Evolutionary conservation across 2,113 vertebrate genomes (phyloP).

Genomic region (Motacilla alba): DNA sequence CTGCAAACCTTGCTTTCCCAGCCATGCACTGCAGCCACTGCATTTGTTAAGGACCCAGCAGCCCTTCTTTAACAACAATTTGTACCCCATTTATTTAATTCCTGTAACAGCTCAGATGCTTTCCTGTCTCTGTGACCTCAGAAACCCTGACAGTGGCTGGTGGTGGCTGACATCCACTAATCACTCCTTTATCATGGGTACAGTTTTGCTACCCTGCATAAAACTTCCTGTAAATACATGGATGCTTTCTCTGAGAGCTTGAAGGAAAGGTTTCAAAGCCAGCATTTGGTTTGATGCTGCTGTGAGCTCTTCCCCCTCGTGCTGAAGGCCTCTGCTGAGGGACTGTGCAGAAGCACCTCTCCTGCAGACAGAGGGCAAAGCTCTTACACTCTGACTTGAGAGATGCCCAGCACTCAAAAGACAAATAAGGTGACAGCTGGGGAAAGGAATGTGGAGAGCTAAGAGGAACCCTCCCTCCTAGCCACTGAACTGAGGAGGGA

Average conservation of each 20-base stretch:
- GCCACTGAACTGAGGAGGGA: neutral
- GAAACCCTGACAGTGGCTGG: neutral
- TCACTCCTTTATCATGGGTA: neutral
- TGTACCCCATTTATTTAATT: neutral
- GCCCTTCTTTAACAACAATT: neutral
- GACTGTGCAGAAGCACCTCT: neutral
- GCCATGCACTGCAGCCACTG: neutral
- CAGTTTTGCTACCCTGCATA: neutral
- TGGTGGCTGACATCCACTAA: neutral
- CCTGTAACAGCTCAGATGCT: neutral
- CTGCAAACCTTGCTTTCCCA: neutral
- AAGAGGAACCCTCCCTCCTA: neutral
- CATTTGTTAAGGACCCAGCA: neutral
- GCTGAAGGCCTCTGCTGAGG: neutral
- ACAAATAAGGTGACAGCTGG: neutral
- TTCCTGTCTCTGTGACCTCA: neutral
- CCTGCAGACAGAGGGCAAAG: neutral
- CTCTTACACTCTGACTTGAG: neutral
- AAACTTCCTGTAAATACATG: neutral
- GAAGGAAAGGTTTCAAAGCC: neutral
- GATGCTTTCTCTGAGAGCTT: neutral
- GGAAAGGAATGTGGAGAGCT: neutral
- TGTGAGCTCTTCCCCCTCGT: fast-evolving
- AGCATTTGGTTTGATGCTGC: neutral
- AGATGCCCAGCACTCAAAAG: neutral